A percentile compares a stretch with the other conserved stretches of the same genome.
Conservation (phyloP, 2,113 vertebrate species). For the Crotalus tigris region DNA sequence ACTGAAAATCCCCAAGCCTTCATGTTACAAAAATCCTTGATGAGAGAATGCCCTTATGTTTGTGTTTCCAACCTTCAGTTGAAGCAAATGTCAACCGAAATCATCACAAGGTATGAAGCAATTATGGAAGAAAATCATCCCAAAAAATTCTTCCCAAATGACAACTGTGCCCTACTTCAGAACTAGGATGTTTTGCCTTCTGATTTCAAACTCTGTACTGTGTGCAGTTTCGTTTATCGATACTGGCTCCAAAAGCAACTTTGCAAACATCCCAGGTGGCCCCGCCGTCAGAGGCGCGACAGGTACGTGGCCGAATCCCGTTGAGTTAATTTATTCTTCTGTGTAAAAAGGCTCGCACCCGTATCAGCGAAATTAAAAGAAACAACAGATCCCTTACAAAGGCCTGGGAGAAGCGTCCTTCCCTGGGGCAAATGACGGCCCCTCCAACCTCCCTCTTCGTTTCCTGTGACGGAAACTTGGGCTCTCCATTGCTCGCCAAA, state of each 20-base stretch:
- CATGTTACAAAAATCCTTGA: not conserved
- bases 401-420: not conserved
- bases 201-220: not conserved
- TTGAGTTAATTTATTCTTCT: not conserved
- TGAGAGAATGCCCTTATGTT: constrained; percentile 5
- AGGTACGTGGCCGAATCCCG: not conserved
- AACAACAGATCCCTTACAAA: not conserved
- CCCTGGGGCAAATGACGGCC: not conserved
- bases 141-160: not conserved
- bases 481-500: not conserved
- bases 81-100: constrained; percentile 47
- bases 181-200: not conserved
- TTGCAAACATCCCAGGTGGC: not conserved
- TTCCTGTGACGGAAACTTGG: constrained; percentile 12
- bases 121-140: not conserved
- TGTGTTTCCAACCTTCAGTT: constrained; percentile 38
- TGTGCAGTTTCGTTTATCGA: not conserved
- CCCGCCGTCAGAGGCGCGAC: not conserved
- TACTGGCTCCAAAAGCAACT: not conserved
- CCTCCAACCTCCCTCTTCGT: constrained; percentile 14
- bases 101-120: constrained; percentile 5
- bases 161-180: not conserved
- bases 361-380: not conserved
- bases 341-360: not conserved
- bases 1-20: not conserved